phyloP scores from a whole-genome alignment of 2,888 invertebrate species.

The Lasioglossum pauxillum region DNA sequence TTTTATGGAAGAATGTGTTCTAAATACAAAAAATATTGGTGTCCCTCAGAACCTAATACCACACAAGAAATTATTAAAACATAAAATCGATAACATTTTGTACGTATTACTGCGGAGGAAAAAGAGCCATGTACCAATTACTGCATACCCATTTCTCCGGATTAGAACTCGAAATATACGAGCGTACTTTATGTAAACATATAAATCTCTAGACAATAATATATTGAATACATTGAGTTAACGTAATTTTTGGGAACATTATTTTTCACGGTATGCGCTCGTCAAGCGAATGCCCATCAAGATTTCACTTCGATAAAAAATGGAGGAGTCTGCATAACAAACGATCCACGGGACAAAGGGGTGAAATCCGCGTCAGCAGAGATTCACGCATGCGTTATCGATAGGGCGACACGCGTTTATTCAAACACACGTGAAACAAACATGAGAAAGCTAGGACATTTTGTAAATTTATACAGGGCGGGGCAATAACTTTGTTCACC shows the following conservation, averaged over 20 bases:
- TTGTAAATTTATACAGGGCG: not conserved
- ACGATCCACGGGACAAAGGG: slow-evolving; percentile 60
- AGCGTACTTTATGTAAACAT: no score
- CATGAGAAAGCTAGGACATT: not conserved
- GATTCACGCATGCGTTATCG: slow-evolving; percentile 21
- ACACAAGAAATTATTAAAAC: no score
- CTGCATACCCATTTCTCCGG: no score
- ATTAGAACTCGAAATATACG: no score
- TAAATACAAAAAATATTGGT: no score
- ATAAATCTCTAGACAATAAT: not conserved
- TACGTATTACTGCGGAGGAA: no score
- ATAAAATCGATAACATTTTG: no score
- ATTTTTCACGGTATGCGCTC: slow-evolving; percentile 23
- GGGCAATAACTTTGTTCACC: no score
- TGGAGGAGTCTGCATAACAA: slow-evolving; percentile 56
- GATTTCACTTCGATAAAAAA: slow-evolving; percentile 50
- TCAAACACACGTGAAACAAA: slow-evolving; percentile 5
- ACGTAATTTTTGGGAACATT: not conserved
- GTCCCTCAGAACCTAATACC: no score
- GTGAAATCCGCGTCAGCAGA: slow-evolving; percentile 36
- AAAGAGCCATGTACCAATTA: no score
- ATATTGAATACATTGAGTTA: not conserved
- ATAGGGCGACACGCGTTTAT: not conserved
- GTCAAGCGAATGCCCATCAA: slow-evolving; percentile 16
- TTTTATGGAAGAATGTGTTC: no score